Base-by-base conservation (phyloP, 35 echinoderm and acorn worm genomes). In the Eucidaris tribuloides region DNA sequence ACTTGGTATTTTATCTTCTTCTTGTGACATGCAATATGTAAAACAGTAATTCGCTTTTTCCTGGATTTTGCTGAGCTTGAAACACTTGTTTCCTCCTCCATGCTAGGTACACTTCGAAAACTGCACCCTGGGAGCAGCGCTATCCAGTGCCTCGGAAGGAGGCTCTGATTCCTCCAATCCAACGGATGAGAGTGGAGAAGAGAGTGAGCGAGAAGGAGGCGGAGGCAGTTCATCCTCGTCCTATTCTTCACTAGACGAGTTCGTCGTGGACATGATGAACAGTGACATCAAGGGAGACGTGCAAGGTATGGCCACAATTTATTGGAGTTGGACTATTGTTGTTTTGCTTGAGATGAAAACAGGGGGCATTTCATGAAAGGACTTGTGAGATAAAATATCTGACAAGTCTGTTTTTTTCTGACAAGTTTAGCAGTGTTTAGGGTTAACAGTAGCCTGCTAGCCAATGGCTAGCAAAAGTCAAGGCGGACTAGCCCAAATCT, bases 261-360 rank as follows among this genome's bases (percentile, higher is more conserved):
- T 93, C 48, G 96, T 93, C 13, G 86, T 87, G 1, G 96, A 99
- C 45, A 99, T 99, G 87, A 97, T 93, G 72, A 99, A 99, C 40
- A 99, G 96, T 87, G 96, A 99, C 60, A 99, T 99, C 65, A 76
- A 82, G 19, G 96, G 96, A 27, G 96, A 99, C 55, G 83, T 93
- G 2, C 79, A 80, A 82, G 96, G 96, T 99, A 71, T 22, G 78
- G n/a, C n/a, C n/a, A n/a, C n/a, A n/a, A n/a, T n/a, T n/a, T n/a
- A n/a, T n/a, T n/a, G n/a, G 9, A 54, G 49, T 54, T 54, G 49
- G 49, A 54, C 49, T n/a, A 54, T 54, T 13, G 9, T 54, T 54
- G n/a, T 13, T 54, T 54, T 54, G n/a, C 9, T 54, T 9, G 9
- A 9, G 49, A 13, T 9, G 49, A 54, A 9, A 13, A 9, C 9